Percentiles rank a stretch among this genome's conserved stretches.
phyloP scores from a whole-genome alignment of 1,140 invertebrate genomes.

The Doryteuthis pealeii region DNA sequence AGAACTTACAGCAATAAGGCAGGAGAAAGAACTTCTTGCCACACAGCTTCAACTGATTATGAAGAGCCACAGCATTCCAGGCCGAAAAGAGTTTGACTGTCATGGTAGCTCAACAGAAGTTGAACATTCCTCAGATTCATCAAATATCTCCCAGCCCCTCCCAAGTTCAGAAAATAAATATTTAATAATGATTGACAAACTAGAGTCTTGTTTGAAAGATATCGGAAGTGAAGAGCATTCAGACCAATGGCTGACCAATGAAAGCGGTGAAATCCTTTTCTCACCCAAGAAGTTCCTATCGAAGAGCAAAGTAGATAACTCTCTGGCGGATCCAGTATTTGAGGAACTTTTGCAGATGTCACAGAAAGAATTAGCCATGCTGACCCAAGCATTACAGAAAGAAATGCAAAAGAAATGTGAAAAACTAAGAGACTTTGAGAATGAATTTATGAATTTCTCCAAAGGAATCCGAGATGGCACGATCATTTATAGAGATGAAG shows the following conservation, averaged over 20 bases:
- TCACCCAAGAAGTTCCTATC: too few relatives aligned
- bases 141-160: not conserved
- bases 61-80: not conserved
- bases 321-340: too few relatives aligned
- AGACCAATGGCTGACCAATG: not conserved
- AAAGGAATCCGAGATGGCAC: not conserved
- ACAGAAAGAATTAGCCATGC: too few relatives aligned
- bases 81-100: not conserved
- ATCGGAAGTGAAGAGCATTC: not conserved
- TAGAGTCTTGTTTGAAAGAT: not conserved
- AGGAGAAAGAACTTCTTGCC: slow-evolving; percentile 28
- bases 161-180: not conserved
- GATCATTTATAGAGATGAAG: not conserved
- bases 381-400: not conserved
- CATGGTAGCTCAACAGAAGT: not conserved
- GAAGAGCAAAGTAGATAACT: too few relatives aligned
- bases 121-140: not conserved
- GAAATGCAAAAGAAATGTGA: not conserved
- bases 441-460: not conserved
- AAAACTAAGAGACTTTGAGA: not conserved
- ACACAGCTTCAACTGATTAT: slow-evolving; percentile 11
- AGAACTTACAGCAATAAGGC: slow-evolving; percentile 15
- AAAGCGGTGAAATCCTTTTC: not conserved
- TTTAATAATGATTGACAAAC: not conserved
- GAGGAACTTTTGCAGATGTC: too few relatives aligned